phyloP scores from a whole-genome alignment of 2,113 vertebrate genomes.

The Pomatostomus ruficeps region DNA sequence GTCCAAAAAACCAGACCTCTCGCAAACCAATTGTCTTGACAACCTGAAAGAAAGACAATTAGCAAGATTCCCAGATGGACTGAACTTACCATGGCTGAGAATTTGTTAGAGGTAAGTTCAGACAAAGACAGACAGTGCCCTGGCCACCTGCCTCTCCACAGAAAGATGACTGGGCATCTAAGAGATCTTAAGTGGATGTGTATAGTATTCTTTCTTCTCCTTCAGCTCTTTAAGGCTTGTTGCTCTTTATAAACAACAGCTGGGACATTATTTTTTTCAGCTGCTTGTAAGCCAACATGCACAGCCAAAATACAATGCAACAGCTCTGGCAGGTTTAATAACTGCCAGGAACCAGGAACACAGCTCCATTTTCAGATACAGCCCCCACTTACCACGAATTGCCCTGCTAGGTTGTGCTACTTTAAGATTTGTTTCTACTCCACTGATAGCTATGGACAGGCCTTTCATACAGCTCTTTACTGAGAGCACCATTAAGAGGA shows the following conservation, averaged over 20 bases:
- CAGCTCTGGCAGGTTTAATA: background rate
- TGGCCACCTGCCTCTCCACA: background rate
- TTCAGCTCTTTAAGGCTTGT: background rate
- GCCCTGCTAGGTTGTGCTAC: background rate
- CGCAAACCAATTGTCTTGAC: slow-evolving; percentile 97
- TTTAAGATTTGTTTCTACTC: background rate
- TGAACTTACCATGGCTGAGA: background rate
- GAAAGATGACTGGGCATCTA: accelerated
- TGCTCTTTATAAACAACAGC: background rate
- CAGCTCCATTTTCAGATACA: background rate
- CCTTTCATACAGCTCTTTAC: background rate
- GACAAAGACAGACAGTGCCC: background rate
- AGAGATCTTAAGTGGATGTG: background rate
- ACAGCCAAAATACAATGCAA: background rate
- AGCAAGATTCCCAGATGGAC: background rate
- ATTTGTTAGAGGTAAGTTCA: background rate
- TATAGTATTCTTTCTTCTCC: background rate
- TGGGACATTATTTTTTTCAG: background rate
- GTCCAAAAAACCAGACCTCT: slow-evolving; percentile 98
- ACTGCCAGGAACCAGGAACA: background rate
- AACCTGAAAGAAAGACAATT: slow-evolving; percentile 74
- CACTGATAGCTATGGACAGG: background rate
- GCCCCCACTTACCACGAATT: background rate
- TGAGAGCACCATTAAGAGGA: background rate
- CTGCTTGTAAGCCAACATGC: background rate